Evolutionary conservation across 2,888 invertebrate species (phyloP).

Genomic region (Apotomis turbidana): DNA sequence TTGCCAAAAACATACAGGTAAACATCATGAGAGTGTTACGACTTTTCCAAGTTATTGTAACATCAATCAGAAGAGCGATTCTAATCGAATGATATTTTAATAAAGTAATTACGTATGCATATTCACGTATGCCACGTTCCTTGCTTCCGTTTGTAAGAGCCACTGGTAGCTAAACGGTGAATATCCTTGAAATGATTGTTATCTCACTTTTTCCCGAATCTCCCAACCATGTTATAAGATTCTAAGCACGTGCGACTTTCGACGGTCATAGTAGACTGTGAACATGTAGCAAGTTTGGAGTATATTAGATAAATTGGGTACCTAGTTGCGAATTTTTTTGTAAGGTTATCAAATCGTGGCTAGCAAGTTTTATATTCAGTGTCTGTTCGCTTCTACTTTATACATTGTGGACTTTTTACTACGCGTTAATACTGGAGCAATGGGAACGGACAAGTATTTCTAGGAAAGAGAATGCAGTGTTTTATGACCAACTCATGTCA

Average conservation of each 20-base stretch:
- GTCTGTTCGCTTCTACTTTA: not conserved
- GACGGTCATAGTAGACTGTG: conserved; percentile 18
- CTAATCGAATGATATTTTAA: not conserved
- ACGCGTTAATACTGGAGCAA: conserved; percentile 32
- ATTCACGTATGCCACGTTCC: conserved; percentile 25
- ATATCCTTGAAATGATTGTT: conserved; percentile 36
- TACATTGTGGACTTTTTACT: not conserved
- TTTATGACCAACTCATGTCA: conserved; percentile 50
- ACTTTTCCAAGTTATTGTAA: conserved; percentile 3
- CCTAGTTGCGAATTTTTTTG: not conserved
- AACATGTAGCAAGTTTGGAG: conserved; percentile 13
- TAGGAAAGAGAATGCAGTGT: conserved; percentile 48
- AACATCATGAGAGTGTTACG: conserved; percentile 12
- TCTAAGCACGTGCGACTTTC: conserved; percentile 32
- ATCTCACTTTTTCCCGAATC: conserved; percentile 36
- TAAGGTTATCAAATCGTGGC: not conserved
- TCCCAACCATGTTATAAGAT: conserved; percentile 17
- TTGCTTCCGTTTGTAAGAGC: conserved; percentile 37
- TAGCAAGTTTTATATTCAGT: not conserved
- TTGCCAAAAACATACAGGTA: conserved; percentile 13
- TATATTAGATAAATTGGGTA: not conserved
- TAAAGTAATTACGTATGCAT: conserved; percentile 19
- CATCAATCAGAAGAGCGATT: conserved; percentile 5
- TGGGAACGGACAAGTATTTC: conserved; percentile 41
- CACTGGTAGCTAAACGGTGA: conserved; percentile 34